Percentiles rank a stretch among this genome's conserved stretches.
Evolutionary conservation across 2,888 invertebrate genomes (phyloP).

Genomic region (Alloscopus bannaensis): DNA sequence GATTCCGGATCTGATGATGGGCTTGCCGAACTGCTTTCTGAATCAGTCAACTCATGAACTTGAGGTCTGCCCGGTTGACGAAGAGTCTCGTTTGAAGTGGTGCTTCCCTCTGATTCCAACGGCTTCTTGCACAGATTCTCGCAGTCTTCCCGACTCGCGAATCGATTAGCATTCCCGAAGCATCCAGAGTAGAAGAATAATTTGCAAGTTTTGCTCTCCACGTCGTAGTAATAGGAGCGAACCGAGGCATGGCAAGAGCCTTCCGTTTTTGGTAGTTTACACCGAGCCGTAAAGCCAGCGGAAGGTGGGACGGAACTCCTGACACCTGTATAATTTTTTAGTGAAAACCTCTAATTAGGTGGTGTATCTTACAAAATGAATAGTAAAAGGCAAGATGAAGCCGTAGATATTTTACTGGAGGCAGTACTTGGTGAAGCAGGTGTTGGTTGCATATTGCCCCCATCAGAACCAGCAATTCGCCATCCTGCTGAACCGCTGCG

Average conservation of each 20-base stretch:
- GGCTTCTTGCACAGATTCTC: slow-evolving; percentile 63
- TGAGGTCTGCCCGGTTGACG: slow-evolving; percentile 47
- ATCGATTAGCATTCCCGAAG: slow-evolving; percentile 72
- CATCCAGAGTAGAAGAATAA: slow-evolving; percentile 71
- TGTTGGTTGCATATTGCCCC: slow-evolving; percentile 33
- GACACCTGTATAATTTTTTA: slow-evolving; percentile 31
- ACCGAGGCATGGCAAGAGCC: slow-evolving; percentile 67
- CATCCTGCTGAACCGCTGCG: slow-evolving; percentile 22
- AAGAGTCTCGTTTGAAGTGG: slow-evolving; percentile 34
- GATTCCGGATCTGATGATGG: slow-evolving; percentile 29
- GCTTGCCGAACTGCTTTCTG: slow-evolving; percentile 19
- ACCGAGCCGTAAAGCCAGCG: slow-evolving; percentile 56
- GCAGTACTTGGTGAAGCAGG: slow-evolving; percentile 22
- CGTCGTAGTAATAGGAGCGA: slow-evolving; percentile 68
- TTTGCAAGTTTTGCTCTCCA: slow-evolving; percentile 60
- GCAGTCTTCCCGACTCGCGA: slow-evolving; percentile 66
- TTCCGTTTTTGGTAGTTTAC: slow-evolving; percentile 64
- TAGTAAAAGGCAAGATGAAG: too few species aligned
- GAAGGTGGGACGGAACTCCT: slow-evolving; percentile 46
- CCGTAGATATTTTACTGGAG: slow-evolving; percentile 8
- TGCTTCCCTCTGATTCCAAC: slow-evolving; percentile 45
- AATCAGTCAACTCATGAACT: slow-evolving; percentile 47
- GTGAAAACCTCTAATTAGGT: not conserved
- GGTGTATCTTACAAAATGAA: not conserved
- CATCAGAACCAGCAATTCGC: slow-evolving; percentile 35